Conservation (phyloP, 2,113 vertebrate genomes). For the Myotis davidii region DNA sequence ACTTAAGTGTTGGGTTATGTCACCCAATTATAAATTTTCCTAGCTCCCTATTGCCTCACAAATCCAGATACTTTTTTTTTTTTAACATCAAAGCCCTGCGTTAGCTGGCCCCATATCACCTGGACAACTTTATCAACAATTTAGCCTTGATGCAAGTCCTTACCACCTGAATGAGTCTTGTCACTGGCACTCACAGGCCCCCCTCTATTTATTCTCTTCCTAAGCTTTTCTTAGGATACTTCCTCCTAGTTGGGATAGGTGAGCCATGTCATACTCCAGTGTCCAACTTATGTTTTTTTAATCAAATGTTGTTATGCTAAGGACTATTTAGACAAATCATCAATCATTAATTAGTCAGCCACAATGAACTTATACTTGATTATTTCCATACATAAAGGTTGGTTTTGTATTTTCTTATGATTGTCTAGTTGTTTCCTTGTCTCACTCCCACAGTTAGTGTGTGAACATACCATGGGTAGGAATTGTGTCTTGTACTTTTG, state of each 20-base stretch:
- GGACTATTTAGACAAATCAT: not conserved
- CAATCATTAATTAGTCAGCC: not conserved
- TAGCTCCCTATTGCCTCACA: not conserved
- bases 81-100: not conserved
- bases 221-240: not conserved
- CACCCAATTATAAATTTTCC: constrained; percentile 1
- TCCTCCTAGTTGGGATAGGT: not conserved
- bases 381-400: not conserved
- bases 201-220: not conserved
- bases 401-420: not conserved
- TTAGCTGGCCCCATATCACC: not conserved
- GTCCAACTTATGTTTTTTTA: not conserved
- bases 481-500: not conserved
- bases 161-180: not conserved
- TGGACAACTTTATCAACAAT: not conserved
- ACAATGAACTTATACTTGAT: not conserved
- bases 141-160: not conserved
- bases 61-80: not conserved
- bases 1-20: not conserved
- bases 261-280: not conserved
- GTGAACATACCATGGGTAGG: not conserved
- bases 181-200: not conserved
- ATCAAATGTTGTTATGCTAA: not conserved
- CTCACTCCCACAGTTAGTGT: not conserved
- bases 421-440: not conserved